Evolutionary conservation across 2,888 invertebrate species (phyloP), one percentile per base, ranked within the genome.

Genomic region (Machimus rusticus): DNA sequence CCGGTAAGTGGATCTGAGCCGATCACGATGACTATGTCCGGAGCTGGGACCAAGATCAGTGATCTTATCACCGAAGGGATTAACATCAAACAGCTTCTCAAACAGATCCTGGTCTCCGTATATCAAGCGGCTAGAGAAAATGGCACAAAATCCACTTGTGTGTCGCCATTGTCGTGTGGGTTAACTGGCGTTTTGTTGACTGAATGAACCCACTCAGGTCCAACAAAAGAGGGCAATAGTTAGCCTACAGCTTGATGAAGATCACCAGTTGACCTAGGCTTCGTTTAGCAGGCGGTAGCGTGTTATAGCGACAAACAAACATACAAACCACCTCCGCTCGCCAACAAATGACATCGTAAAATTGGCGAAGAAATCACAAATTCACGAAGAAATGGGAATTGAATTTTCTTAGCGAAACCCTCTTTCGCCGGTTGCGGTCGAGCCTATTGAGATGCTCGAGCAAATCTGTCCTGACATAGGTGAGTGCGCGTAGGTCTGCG

Each of bases 41-140:
- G 9, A 66, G 51, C 51, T 8, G 51, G n/a, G 66, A 66, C 23
- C 14, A 66, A 46, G 23, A 28, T 14, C 51, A 28, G 28, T 23
- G 79, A 46, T 46, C 79, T 79, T 79, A 79, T 79, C 79, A 79
- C 28, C 23, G 16, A 14, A 79, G 79, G 79, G 79, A 79, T 79
- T 79, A 79, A 28, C 79, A 79, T 79, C 79, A 79, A 51, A 46
- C 79, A 79, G 79, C 79, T 51, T 79, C 51, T 51, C 79, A 79
- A 23, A 78, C 23, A 66, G 66, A 66, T 66, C 23, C 66, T 66
- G 66, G 66, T 66, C 23, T 66, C 23, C 28, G 19, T 28, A 39
- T 2, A 66, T n/a, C 66, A n/a, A 8, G n/a, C 23, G 66, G 12
- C 16, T 46, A 19, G 66, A 23, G 66, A 66, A 66, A 66, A 66